Base-by-base conservation (phyloP, 2,888 invertebrate genomes). In the Harpalus rubripes region DNA sequence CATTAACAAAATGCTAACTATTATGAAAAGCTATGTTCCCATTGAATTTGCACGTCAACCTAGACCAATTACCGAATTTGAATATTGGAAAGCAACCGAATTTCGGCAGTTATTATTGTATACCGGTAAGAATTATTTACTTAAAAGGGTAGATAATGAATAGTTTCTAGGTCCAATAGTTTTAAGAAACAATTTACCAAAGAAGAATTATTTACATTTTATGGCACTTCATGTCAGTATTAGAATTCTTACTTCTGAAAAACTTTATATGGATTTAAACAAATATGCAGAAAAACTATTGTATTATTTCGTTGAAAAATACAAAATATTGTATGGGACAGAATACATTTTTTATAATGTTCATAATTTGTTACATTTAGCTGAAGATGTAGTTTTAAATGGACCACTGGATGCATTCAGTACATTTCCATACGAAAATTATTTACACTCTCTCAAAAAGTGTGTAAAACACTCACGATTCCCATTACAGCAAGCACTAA, bases 311-410 rank as follows among this genome's bases (percentile, higher is more conserved):
- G 72, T 72, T 72, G 12, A 72, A 10, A 72, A 72, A 32, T 72
- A 72, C n/a, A n/a, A 72, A 72, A 41, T 16, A 16, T 61, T 86
- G 56, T 86, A 85, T 80, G 85, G 81, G 10, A 16, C 81, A 78
- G 74, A 86, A 59, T 86, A 80, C 32, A 80, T 87, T 16, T 84
- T 85, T 39, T 86, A 87, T 74, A 86, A 86, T 85, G 84, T 87
- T 58, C 87, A 87, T 61, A 85, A 81, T 81, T 81, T 85, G 63
- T 32, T 86, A 41, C 86, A 86, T 81, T 18, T 87, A 16, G 78
- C 84, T 52, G 58, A 86, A 65, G 84, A 83, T 76, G 81, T 86
- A 39, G 44, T 80, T 15, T 74, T 58, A 61, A 63, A 85, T 26
- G 85, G 85, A 56, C 59, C 59, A 39, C 12, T 85, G 22, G 82